phyloP scores from a whole-genome alignment of 1,140 invertebrate species.

The Cotesia chilonis region DNA sequence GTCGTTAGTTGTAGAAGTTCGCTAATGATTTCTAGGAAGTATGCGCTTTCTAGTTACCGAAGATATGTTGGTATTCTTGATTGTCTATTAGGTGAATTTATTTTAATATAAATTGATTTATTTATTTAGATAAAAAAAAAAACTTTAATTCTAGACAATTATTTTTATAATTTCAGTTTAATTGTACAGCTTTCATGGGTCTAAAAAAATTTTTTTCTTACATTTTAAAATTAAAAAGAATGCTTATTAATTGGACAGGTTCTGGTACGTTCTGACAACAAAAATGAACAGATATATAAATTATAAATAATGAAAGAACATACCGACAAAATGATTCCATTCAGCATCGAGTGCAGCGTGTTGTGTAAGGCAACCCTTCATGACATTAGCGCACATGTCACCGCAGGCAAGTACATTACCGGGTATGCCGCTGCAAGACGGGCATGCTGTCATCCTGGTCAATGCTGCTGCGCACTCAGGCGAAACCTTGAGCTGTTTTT shows the following conservation, averaged over 20 bases:
- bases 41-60: background rate
- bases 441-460: constrained; percentile 87
- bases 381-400: constrained; percentile 88
- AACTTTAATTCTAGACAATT: too few relatives aligned
- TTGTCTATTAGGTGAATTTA: too few relatives aligned
- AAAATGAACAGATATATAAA: background rate
- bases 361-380: constrained; percentile 87
- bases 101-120: too few relatives aligned
- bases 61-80: background rate
- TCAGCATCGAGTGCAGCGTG: constrained; percentile 83
- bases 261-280: too few relatives aligned
- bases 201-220: too few relatives aligned
- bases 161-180: too few relatives aligned
- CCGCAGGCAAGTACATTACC: constrained; percentile 79
- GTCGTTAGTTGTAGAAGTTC: background rate
- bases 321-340: constrained; percentile 93
- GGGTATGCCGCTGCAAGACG: constrained; percentile 79
- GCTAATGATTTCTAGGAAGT: too few relatives aligned
- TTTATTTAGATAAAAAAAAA: too few relatives aligned
- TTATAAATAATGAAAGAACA: constrained; percentile 55
- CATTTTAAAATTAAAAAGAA: too few relatives aligned
- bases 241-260: too few relatives aligned
- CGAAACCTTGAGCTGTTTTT: constrained; percentile 57
- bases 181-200: too few relatives aligned
- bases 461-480: constrained; percentile 80